These are phyloP conservation scores for Halcyon chelicuti DNA, from an alignment of 2,797 vertebrate genomes.

Conservation along the genomic window DNA sequence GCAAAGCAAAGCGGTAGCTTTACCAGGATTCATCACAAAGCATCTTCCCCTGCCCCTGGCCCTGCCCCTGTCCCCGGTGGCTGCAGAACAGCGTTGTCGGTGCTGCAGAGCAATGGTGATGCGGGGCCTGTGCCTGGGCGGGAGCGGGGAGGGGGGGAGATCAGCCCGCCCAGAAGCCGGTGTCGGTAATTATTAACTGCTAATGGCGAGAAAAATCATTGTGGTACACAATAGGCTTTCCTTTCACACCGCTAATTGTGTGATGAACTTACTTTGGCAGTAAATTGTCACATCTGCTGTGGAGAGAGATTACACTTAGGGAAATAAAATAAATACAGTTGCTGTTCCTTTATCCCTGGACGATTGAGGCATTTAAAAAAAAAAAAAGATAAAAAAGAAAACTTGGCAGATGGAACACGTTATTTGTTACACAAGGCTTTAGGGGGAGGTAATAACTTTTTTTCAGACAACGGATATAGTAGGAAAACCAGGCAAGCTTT, in stretches of 20 bases:
- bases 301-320: conserved; percentile 69
- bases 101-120: neutral
- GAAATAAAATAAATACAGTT: conserved; percentile 75
- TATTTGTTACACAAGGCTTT: conserved; percentile 20
- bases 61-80: neutral
- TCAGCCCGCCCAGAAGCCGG: conserved; percentile 1
- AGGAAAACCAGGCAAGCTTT: neutral
- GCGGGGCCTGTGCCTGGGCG: neutral
- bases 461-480: neutral
- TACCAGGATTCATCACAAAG: neutral
- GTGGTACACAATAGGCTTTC: conserved; percentile 73
- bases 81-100: neutral
- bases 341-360: conserved; percentile 24
- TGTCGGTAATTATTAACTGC: conserved; percentile 78
- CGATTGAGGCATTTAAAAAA: conserved; percentile 16
- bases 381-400: neutral
- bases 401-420: neutral
- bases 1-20: neutral
- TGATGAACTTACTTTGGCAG: conserved; percentile 75
- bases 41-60: neutral
- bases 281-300: conserved; percentile 78
- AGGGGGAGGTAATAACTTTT: neutral
- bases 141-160: neutral
- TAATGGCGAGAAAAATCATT: conserved; percentile 77
- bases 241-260: conserved; percentile 79